Base-by-base conservation (phyloP, 2,888 invertebrate genomes). In the Rapana venosa region DNA sequence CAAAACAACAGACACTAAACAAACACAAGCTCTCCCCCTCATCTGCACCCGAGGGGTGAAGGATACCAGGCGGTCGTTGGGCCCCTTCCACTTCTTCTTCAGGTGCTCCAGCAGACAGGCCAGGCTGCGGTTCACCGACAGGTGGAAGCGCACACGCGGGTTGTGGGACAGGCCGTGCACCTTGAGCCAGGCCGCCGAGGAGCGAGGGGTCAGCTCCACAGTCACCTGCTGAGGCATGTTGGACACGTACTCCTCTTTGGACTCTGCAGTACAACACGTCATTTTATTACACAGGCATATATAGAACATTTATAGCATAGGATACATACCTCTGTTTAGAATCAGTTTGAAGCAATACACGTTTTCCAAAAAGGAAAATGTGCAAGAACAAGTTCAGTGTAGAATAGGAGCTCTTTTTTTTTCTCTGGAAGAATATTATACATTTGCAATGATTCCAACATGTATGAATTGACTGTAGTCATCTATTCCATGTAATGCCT, bases 131-230 rank as follows among this genome's bases (percentile, higher is more conserved):
- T 98, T 98, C 89, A 98, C 97, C 36, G 98, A 97, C 88, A 98
- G 96, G 87, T 97, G 97, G 77, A 97, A 97, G 91, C 97, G 97
- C 11, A 98, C 97, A 93, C 98, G 97, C 58, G 99, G 99, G 97
- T 99, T 99, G 97, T 98, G 98, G 2, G 98, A 98, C 89, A 98
- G 96, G 15, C 94, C 94, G 92, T 98, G 98, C 61, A 99, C 98
- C 93, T 97, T 97, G 94, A 98, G 97, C 97, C 98, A 98, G 56
- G 98, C 97, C 92, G 97, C 97, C 96, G 98, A 98, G 94, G 97
- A 97, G 91, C 97, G 97, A 47, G 99, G 98, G 91, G 97, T 97
- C 92, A 98, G 96, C 95, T 97, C 97, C 87, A 99, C 97, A 88
- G 97, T 97, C 61, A 98, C 97, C 95, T 98, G 97, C 83, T 97